phyloP scores from a whole-genome alignment of 2,797 vertebrate species.

The Karalla daura region DNA sequence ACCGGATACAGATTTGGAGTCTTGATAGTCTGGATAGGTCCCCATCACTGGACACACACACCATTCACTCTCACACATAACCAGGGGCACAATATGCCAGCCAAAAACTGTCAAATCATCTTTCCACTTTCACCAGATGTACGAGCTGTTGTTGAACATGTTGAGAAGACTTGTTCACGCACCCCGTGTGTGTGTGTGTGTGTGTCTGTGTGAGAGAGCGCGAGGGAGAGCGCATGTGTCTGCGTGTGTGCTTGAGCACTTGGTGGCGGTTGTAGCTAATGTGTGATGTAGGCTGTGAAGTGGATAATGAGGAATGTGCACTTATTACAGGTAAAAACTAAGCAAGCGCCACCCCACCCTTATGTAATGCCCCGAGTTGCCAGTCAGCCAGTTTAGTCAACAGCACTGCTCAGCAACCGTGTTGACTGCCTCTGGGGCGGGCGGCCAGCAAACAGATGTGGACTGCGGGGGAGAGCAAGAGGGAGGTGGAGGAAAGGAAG shows the following conservation, averaged over 20 bases:
- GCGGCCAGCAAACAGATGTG: constrained; percentile 80
- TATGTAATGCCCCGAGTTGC: constrained; percentile 72
- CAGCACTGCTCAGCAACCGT: constrained; percentile 72
- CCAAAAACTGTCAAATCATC: no score
- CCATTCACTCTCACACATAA: no score
- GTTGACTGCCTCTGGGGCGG: constrained; percentile 67
- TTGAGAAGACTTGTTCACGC: no score
- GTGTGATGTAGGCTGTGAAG: constrained; percentile 75
- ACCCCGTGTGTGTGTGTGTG: constrained; percentile 5
- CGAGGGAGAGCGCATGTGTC: constrained; percentile 11
- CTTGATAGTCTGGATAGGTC: no score
- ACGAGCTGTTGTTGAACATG: no score
- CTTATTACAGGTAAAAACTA: constrained; percentile 45
- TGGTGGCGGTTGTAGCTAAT: constrained; percentile 67
- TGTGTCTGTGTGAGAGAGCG: constrained; percentile 1
- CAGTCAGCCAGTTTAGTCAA: constrained; percentile 74
- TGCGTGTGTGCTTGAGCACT: constrained; percentile 21
- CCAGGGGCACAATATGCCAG: no score
- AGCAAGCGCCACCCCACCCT: neutral
- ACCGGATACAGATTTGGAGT: no score
- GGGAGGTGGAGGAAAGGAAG: constrained; percentile 19
- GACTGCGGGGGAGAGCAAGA: constrained; percentile 31
- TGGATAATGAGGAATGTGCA: constrained; percentile 45
- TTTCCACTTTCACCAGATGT: no score
- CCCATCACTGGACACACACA: no score